These are phyloP conservation scores for Lycorma delicatula DNA, from an alignment of 1,140 invertebrate species.

Conservation along the genomic window DNA sequence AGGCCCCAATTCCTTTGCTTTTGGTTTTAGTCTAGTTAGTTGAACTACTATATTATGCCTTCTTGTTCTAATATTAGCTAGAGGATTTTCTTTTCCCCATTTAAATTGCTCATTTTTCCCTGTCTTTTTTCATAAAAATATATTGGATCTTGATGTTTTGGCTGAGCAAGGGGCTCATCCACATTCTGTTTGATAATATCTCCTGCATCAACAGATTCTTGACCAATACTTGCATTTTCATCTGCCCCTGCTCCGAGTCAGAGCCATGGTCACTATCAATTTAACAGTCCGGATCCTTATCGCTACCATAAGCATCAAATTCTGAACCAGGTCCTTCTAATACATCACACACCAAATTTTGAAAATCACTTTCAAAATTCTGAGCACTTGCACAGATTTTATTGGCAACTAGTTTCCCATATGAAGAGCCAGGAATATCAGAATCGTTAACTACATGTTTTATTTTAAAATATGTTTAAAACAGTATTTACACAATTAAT, in stretches of 20 bases:
- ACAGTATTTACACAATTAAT: no score
- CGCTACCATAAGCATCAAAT: no score
- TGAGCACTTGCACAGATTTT: no score
- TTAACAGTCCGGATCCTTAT: no score
- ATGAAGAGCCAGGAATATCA: no score
- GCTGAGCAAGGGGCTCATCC: background rate
- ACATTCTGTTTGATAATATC: background rate
- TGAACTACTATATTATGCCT: constrained; percentile 4
- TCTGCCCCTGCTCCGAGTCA: constrained; percentile 1
- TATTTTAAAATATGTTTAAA: no score
- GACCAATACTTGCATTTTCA: background rate
- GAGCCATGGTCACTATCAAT: constrained; percentile 8
- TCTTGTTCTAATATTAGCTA: background rate
- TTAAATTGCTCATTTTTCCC: background rate
- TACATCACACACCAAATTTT: no score
- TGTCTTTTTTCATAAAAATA: background rate
- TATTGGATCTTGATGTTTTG: background rate
- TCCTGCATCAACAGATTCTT: background rate
- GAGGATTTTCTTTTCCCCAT: constrained; percentile 1
- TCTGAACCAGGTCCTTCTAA: no score
- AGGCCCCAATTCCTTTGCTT: background rate
- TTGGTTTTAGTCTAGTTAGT: background rate
- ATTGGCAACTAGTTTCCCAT: no score
- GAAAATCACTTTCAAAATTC: no score
- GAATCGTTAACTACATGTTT: no score